A percentile compares a stretch with the other conserved stretches of the same genome.
phyloP scores from a whole-genome alignment of 1,140 invertebrate genomes.

The Anoplolepis gracilipes region DNA sequence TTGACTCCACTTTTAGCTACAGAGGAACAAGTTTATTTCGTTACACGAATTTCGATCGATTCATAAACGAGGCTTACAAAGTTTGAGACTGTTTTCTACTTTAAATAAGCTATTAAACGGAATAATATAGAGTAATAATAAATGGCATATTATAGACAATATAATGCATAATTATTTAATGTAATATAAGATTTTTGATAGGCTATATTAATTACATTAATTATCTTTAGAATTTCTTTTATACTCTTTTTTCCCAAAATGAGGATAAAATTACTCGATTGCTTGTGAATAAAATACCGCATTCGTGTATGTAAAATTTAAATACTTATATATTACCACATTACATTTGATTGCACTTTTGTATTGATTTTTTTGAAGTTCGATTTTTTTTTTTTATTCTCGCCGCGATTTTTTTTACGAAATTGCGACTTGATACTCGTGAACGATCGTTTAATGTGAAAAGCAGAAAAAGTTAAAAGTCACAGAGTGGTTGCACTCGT shows the following conservation, averaged over 20 bases:
- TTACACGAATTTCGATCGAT: background rate
- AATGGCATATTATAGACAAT: background rate
- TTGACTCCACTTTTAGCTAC: slow-evolving; percentile 23
- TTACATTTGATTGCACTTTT: background rate
- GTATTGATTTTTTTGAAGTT: background rate
- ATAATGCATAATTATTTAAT: background rate
- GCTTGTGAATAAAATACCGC: background rate
- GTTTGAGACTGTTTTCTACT: background rate
- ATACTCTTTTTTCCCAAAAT: background rate
- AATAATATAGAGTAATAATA: background rate
- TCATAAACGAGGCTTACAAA: slow-evolving; percentile 25
- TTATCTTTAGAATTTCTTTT: background rate
- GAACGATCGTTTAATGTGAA: slow-evolving; percentile 15
- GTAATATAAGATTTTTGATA: background rate
- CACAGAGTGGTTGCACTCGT: slow-evolving; percentile 11
- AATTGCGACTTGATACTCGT: background rate
- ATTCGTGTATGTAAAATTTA: background rate
- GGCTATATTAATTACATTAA: background rate
- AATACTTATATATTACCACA: too few species aligned
- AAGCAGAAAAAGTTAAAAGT: slow-evolving; percentile 34
- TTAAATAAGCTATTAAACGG: background rate
- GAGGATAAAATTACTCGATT: background rate
- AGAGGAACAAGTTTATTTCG: slow-evolving; percentile 61
- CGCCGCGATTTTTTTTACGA: background rate
- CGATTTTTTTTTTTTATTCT: background rate